Base-by-base conservation (phyloP, 2,888 invertebrate species). In the Tenthredo livida region DNA sequence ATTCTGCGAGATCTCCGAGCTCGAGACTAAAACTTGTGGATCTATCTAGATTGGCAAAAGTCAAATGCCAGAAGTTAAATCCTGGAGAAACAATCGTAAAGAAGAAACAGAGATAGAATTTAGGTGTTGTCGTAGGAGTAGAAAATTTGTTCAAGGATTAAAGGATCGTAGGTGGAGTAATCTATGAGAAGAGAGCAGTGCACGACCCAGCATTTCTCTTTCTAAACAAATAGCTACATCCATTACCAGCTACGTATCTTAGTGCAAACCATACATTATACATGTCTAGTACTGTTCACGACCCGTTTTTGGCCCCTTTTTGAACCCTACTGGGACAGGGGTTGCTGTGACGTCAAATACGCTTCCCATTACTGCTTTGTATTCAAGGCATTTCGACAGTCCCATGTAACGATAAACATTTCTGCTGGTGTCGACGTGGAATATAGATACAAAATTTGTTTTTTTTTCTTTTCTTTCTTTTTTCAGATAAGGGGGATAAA, bases 351-450 rank as follows among this genome's bases (percentile, higher is more conserved):
- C 40, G 70, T 70, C 70, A 70, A 17, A 70, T 33, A 70, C 70
- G 40, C n/a, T 70, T 70, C 9, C 17, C 70, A 70, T 37, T 37
- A 37, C 73, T 43, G 73, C 21, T 73, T 40, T 73, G 43, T 73
- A 73, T 73, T 73, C 73, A 43, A 73, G 43, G 43, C 43, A 40
- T 73, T 73, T 43, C 43, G 40, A 21, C 37, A 37, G 73, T 73
- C n/a, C 40, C 17, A n/a, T 67, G 37, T 43, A n/a, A 73, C 73
- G 40, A 73, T 73, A 73, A 73, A 73, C 43, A 73, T 73, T 73
- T 73, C 43, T 73, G 43, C 43, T 12, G 21, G 73, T 17, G 43
- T 25, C 73, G 73, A 43, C 73, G 40, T 73, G 40, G 73, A 73
- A 73, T 43, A 73, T 73, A 43, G 43, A 73, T 40, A 73, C 73